phyloP scores from a whole-genome alignment of 2,113 vertebrate species.

The Hydrolagus affinis region DNA sequence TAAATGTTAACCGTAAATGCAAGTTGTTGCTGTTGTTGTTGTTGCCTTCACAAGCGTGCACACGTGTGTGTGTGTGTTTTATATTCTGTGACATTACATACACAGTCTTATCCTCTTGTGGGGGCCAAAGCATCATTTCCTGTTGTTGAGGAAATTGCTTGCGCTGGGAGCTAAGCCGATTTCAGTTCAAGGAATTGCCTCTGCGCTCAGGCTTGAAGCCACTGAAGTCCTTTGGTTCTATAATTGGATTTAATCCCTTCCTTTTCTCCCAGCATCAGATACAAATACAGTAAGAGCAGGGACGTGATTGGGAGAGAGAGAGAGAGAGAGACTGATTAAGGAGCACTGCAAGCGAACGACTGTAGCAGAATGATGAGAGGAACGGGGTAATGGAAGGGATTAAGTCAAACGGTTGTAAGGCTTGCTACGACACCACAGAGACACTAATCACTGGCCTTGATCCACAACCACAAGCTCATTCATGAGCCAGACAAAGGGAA shows the following conservation, averaged over 20 bases:
- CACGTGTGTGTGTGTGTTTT: too few species aligned
- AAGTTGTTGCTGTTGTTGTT: too few species aligned
- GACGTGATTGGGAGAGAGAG: not conserved
- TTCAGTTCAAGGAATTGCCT: not conserved
- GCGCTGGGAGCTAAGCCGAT: not conserved
- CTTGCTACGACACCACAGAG: not conserved
- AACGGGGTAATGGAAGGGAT: not conserved
- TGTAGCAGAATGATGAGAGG: not conserved
- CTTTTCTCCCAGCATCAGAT: not conserved
- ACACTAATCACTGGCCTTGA: not conserved
- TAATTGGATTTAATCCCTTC: conserved; percentile 25
- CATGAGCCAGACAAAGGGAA: not conserved
- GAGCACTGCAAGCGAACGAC: not conserved
- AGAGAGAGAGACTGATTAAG: not conserved
- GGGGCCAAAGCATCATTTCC: not conserved
- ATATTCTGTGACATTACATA: too few species aligned
- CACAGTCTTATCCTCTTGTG: too few species aligned
- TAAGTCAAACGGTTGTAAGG: not conserved
- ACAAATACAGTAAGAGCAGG: not conserved
- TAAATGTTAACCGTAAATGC: too few species aligned
- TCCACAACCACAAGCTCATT: not conserved
- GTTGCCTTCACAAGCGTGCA: too few species aligned
- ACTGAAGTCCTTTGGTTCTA: not conserved
- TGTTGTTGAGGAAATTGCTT: conserved; percentile 1
- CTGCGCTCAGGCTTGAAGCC: not conserved